Conservation (phyloP, 2,797 vertebrate species). For the Cuniculus paca region DNA sequence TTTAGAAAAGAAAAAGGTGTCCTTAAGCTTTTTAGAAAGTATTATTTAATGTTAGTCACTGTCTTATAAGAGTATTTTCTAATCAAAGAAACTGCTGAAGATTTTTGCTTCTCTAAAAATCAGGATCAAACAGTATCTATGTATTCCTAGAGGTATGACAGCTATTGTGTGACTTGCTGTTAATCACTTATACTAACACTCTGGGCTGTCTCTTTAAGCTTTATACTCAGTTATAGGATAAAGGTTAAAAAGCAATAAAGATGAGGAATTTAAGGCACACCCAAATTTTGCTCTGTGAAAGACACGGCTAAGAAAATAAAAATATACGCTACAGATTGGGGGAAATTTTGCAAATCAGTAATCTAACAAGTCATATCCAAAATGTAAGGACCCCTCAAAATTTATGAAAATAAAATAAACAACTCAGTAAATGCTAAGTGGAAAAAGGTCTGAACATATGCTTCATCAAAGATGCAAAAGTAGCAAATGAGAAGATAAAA, state of each 20-base stretch:
- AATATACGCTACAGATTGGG: background rate
- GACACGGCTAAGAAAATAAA: background rate
- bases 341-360: constrained; percentile 25
- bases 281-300: background rate
- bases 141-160: constrained; percentile 63
- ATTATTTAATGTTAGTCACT: background rate
- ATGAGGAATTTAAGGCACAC: background rate
- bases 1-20: background rate
- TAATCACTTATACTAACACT: background rate
- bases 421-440: background rate
- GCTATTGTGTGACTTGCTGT: background rate
- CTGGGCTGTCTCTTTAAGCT: constrained; percentile 28
- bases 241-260: constrained; percentile 20
- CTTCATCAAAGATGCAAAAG: background rate
- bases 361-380: background rate
- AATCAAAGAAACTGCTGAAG: constrained; percentile 40
- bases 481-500: constrained; percentile 39
- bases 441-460: background rate
- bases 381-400: background rate
- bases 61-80: constrained; percentile 31
- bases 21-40: constrained; percentile 12
- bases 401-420: constrained; percentile 51
- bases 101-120: constrained; percentile 67
- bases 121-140: constrained; percentile 31
- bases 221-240: constrained; percentile 30